These are phyloP conservation scores for Meteorus sp. DNA, from an alignment of 1,140 invertebrate genomes.

Conservation along the genomic window DNA sequence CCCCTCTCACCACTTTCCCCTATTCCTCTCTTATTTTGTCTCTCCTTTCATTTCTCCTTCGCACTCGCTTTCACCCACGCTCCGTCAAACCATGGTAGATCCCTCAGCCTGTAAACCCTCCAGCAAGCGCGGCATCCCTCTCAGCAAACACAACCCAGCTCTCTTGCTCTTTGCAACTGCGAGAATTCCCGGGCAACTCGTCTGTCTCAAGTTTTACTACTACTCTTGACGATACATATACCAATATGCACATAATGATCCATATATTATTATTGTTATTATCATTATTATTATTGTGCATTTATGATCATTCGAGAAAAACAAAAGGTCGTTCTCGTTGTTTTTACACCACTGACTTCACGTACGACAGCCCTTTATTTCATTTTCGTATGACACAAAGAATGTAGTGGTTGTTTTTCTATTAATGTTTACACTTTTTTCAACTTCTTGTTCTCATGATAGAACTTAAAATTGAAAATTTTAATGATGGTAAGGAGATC, in stretches of 20 bases:
- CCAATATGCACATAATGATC: slow-evolving; percentile 8
- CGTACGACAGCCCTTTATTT: not conserved
- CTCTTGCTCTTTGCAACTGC: slow-evolving; percentile 32
- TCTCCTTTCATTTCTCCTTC: no score
- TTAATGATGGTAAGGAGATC: slow-evolving; percentile 38
- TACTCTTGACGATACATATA: slow-evolving; percentile 17
- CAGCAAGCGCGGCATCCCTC: slow-evolving; percentile 46
- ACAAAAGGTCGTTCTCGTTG: not conserved
- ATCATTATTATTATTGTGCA: not conserved
- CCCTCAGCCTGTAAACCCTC: slow-evolving; percentile 46
- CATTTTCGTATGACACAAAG: not conserved
- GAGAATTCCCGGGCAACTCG: slow-evolving; percentile 40
- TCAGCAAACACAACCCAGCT: slow-evolving; percentile 48
- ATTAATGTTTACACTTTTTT: not conserved
- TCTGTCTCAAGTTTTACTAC: no score
- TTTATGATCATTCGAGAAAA: slow-evolving; percentile 1
- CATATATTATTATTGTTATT: not conserved
- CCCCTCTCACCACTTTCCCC: slow-evolving; percentile 4
- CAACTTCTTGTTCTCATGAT: not conserved
- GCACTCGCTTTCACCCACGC: slow-evolving; percentile 20
- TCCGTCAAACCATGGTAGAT: no score
- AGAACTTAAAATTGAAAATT: slow-evolving; percentile 5
- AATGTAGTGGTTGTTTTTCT: slow-evolving; percentile 2
- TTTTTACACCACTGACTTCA: slow-evolving; percentile 4
- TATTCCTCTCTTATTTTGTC: no score